phyloP scores from a whole-genome alignment of 2,113 vertebrate species.

The Leptocoma aspasia region DNA sequence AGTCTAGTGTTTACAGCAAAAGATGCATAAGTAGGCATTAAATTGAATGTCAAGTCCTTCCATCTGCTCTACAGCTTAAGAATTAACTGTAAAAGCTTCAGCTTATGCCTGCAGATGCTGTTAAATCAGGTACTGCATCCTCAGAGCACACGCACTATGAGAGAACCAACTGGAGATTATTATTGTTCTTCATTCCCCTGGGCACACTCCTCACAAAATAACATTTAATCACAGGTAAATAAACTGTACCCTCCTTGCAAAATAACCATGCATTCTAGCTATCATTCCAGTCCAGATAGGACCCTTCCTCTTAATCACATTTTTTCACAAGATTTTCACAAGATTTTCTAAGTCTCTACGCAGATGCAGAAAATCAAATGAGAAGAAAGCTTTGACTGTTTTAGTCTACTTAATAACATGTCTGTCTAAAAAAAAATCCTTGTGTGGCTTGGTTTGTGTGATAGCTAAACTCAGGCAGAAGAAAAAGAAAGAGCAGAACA shows the following conservation, averaged over 20 bases:
- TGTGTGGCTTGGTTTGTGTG: neutral
- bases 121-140: neutral
- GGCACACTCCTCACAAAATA: neutral
- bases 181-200: neutral
- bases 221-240: neutral
- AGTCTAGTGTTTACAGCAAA: constrained; percentile 7
- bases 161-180: neutral
- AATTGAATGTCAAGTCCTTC: neutral
- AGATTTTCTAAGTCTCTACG: neutral
- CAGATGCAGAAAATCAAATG: neutral
- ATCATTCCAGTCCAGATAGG: neutral
- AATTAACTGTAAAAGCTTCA: constrained; percentile 1
- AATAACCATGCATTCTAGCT: neutral
- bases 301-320: neutral
- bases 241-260: neutral
- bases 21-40: constrained; percentile 19
- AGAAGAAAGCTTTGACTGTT: neutral
- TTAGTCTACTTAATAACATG: neutral
- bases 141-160: neutral
- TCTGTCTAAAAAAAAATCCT: neutral
- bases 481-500: neutral
- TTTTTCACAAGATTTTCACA: neutral
- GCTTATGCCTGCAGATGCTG: constrained; percentile 10
- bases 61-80: constrained; percentile 33
- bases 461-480: neutral